Evolutionary conservation across 2,797 vertebrate species (phyloP), one percentile per base, ranked within the genome.

Genomic region (Darevskia nairensis): DNA sequence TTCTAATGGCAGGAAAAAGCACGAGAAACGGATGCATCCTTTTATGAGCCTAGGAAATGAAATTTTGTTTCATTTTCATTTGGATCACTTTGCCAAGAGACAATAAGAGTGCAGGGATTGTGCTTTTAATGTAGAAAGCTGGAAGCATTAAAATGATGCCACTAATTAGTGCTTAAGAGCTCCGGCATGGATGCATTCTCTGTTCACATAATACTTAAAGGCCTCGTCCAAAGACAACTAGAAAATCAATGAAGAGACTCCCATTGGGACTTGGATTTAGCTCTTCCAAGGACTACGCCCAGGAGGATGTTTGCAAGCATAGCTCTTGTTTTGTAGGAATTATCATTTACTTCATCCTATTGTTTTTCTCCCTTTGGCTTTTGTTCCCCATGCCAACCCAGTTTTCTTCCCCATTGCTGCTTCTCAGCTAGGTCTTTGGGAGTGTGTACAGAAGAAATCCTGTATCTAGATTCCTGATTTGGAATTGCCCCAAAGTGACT

Each of bases 1-100:
- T 10, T 5, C 41, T 69, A 69, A 74, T 0, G 82, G 41, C 85
- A 93, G 74, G 61, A 89, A 90, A 93, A 80, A 35, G 77, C 61
- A 23, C 1, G 5, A 29, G 82, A 80, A 88, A 90, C 19, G 8
- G 69, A 17, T 61, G 88, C 72, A 66, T 44, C 68, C 23, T 88
- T 72, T 66, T 23, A 50, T 64, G 74, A 91, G 80, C 64, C n/a
- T 86, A 88, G 79, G 66, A 88, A 92, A 61, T 83, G 46, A 74
- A 74, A 89, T 92, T 59, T 41, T 89, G 39, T 29, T 88, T 64
- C 59, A 15, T 0, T 1, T 79, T 88, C 84, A 69, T 84, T 84
- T 78, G 66, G 77, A 82, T 80, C 44, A 86, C 90, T 93, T 86
- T 84, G 88, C 87, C 83, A 81, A 59, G n/a, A 82, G 91, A 88